These are phyloP conservation scores for Cliona cf. orientalis DNA, from an alignment of 37 sponge, comb jelly and placozoan species.

Conservation along the genomic window DNA sequence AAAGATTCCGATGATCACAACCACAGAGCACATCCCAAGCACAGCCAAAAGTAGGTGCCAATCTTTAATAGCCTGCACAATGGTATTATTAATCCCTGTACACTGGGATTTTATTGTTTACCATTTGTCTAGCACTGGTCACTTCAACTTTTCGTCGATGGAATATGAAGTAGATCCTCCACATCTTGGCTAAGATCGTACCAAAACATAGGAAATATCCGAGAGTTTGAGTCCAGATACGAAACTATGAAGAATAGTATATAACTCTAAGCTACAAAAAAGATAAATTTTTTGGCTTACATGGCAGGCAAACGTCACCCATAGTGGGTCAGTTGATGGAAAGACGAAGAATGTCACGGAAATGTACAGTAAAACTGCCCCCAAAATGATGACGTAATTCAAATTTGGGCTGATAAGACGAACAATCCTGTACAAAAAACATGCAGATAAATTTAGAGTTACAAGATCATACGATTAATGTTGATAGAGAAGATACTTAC, in stretches of 20 bases:
- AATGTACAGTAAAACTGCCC: constrained; percentile 22
- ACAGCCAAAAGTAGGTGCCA: constrained; percentile 45
- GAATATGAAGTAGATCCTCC: constrained; percentile 58
- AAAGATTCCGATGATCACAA: neutral
- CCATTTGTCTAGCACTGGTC: neutral
- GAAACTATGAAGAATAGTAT: constrained; percentile 32
- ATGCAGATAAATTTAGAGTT: neutral
- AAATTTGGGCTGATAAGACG: constrained; percentile 67
- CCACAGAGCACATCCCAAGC: neutral
- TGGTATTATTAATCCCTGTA: too few species aligned
- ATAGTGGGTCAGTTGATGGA: neutral
- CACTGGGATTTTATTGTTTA: too few species aligned
- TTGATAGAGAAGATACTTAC: too few species aligned
- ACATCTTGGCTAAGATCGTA: constrained; percentile 46
- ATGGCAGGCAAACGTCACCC: constrained; percentile 20
- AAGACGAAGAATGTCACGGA: constrained; percentile 19
- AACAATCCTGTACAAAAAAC: constrained; percentile 41
- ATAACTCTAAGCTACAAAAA: too few species aligned
- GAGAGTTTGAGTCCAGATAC: constrained; percentile 19
- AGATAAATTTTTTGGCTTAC: too few species aligned
- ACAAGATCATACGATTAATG: neutral
- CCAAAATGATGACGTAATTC: constrained; percentile 60
- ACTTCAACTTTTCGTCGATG: constrained; percentile 25
- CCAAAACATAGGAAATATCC: constrained; percentile 55
- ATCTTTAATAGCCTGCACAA: constrained; percentile 32